These are phyloP conservation scores for Lepidocolaptes lacrymiger DNA, from an alignment of 2,797 vertebrate species.

Conservation along the genomic window DNA sequence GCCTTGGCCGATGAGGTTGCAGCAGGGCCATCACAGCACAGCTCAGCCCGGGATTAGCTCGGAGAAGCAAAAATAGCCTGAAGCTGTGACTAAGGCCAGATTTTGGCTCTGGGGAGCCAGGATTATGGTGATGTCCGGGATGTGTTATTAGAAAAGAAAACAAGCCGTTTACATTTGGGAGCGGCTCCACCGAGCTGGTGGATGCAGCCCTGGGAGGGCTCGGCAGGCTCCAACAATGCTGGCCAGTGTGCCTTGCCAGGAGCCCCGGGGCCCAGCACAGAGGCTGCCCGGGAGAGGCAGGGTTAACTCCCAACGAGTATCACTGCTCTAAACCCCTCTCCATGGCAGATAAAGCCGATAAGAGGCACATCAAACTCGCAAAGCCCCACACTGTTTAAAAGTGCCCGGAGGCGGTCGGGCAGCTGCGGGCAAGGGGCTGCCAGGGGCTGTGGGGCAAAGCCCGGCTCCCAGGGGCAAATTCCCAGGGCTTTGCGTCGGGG, in stretches of 20 bases:
- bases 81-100: slow-evolving; percentile 71
- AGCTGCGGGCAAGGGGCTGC: not conserved
- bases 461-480: not conserved
- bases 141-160: slow-evolving; percentile 56
- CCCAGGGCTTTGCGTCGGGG: fast-evolving
- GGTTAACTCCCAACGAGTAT: not conserved
- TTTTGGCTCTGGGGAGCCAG: slow-evolving; percentile 68
- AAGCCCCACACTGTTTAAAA: slow-evolving; percentile 39
- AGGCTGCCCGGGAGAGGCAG: not conserved
- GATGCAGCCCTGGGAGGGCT: not conserved
- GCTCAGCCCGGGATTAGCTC: slow-evolving; percentile 60
- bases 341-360: slow-evolving; percentile 59
- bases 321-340: slow-evolving; percentile 41
- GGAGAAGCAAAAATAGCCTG: slow-evolving; percentile 68
- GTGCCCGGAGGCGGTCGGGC: not conserved
- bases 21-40: not conserved
- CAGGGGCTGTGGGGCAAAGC: not conserved
- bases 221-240: not conserved
- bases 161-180: slow-evolving; percentile 9
- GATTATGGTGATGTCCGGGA: slow-evolving; percentile 59
- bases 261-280: fast-evolving
- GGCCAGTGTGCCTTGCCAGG: fast-evolving
- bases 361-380: slow-evolving; percentile 3
- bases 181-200: not conserved
- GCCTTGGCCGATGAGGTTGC: not conserved